Evolutionary conservation across 2,113 vertebrate species (phyloP), one percentile per base, ranked within the genome.

Genomic region (Aphyosemion australe): DNA sequence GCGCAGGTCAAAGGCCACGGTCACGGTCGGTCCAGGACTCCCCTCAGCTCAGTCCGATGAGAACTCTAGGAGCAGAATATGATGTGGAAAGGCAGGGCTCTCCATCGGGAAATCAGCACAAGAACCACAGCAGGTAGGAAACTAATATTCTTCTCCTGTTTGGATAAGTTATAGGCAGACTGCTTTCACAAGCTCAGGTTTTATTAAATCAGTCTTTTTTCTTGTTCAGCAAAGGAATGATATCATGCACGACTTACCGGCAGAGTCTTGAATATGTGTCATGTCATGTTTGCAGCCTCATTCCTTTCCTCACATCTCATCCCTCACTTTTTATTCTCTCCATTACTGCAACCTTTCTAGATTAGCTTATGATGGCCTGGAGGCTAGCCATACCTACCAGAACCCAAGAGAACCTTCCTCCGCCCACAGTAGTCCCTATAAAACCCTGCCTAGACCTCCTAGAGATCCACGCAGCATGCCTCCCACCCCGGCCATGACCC

Each of bases 391-490:
- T 70, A 84, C 71, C 76, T 85, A 72, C 79, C 70, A 9, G 69
- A 78, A 11, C 76, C 82, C 58, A 81, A 94, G 94, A 87, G 94
- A 96, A 15, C 90, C 88, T 2, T 94, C 95, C 42, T 96, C 94
- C 0, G 90, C 94, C 14, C 93, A 96, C 82, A 95, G 94, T 92
- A 99, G 96, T 78, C 96, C 96, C 0, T 96, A 95, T 88, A 95
- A 94, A 85, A 94, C 93, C 0, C 87, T 93, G 72, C 94, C 96
- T 54, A 91, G 95, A 71, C 93, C 93, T 52, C 90, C 91, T 1
- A 93, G 78, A 2, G 94, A 95, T 0, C 93, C 94, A 0, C 92
- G 92, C 56, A 96, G 96, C 92, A 94, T 96, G 92, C 95, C 95
- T 8, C 94, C 93, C 12, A 96, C 95, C 0, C 96, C 96, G 0